phyloP scores from a whole-genome alignment of 2,888 invertebrate genomes.

The Arge pagana region DNA sequence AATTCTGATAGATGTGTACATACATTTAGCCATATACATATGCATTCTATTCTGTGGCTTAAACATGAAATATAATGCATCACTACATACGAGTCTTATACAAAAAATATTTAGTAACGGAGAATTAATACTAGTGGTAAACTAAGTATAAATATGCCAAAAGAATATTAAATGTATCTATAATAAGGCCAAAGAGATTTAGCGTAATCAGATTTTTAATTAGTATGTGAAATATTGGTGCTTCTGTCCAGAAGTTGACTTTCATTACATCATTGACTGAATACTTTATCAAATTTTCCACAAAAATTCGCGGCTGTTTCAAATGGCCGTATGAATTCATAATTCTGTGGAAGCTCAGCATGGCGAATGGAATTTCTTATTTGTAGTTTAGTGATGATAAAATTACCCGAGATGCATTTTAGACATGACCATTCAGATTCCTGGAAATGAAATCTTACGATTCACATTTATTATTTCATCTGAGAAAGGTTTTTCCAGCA shows the following conservation, averaged over 20 bases:
- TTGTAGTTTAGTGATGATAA: not conserved
- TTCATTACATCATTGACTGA: not conserved
- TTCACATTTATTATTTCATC: not conserved
- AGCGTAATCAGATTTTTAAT: slow-evolving; percentile 18
- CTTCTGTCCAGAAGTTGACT: slow-evolving; percentile 6
- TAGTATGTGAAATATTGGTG: slow-evolving; percentile 10
- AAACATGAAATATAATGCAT: not conserved
- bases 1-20: too few species aligned
- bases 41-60: not conserved
- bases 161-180: slow-evolving; percentile 25
- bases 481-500: too few species aligned
- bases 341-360: too few species aligned
- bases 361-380: too few species aligned
- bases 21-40: too few species aligned
- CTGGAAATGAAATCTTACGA: not conserved
- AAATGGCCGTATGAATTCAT: not conserved
- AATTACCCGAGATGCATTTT: not conserved
- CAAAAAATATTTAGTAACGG: slow-evolving; percentile 18
- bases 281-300: not conserved
- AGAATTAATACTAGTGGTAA: slow-evolving; percentile 23
- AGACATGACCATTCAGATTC: not conserved
- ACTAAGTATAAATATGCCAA: slow-evolving; percentile 23
- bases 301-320: not conserved
- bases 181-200: slow-evolving; percentile 19
- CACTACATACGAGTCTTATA: slow-evolving; percentile 19